These are phyloP conservation scores for Phragmatobia fuliginosa DNA, from an alignment of 2,888 invertebrate species.

Conservation along the genomic window DNA sequence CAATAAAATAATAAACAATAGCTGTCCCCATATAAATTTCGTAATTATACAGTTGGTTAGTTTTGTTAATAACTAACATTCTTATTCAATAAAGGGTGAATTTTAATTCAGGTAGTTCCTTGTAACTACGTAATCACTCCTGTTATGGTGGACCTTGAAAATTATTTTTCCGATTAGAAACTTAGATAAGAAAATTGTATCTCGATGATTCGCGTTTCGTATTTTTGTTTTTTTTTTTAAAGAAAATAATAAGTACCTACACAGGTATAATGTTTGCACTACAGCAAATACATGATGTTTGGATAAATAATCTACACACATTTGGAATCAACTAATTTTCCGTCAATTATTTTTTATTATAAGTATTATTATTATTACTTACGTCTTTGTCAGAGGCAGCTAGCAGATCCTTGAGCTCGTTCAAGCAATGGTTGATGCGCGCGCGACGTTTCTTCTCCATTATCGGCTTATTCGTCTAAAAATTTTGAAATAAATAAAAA, in stretches of 20 bases:
- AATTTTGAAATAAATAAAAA: slow-evolving; percentile 28
- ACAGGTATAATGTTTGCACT: not conserved
- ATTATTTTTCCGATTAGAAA: not conserved
- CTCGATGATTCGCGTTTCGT: not conserved
- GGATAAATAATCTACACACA: not conserved
- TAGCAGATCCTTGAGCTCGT: slow-evolving; percentile 94
- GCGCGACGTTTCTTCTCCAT: slow-evolving; percentile 97
- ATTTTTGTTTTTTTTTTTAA: not conserved
- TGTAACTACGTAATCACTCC: not conserved
- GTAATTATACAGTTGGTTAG: not conserved
- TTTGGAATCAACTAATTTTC: not conserved
- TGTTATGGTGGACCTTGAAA: not conserved
- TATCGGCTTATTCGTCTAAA: slow-evolving; percentile 95
- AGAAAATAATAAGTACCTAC: not conserved
- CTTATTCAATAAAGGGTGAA: not conserved
- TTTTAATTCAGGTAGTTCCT: not conserved
- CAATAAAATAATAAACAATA: not conserved
- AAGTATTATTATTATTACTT: slow-evolving; percentile 77
- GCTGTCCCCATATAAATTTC: not conserved
- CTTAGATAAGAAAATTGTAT: not conserved
- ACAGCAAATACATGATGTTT: not conserved
- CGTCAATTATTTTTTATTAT: not conserved
- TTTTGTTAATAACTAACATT: not conserved
- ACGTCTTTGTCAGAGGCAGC: slow-evolving; percentile 96
- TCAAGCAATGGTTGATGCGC: slow-evolving; percentile 95